phyloP scores from a whole-genome alignment of 2,113 vertebrate genomes.

The Nesoenas mayeri region DNA sequence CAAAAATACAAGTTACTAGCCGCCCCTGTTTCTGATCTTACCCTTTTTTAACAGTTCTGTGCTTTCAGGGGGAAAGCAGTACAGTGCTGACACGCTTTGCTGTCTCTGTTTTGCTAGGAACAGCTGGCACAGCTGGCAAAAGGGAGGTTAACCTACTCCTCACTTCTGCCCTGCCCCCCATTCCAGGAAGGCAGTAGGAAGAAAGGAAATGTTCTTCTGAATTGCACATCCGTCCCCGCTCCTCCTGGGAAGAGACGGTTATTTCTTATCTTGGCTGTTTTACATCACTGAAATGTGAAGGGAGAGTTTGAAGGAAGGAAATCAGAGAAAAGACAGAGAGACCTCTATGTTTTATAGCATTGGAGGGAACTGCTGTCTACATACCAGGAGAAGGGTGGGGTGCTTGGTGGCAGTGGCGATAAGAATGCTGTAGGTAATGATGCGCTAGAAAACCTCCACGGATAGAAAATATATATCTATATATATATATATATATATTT shows the following conservation, averaged over 20 bases:
- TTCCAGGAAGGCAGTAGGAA: conserved; percentile 29
- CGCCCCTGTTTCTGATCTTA: neutral
- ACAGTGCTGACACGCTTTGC: neutral
- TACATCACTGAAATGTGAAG: conserved; percentile 37
- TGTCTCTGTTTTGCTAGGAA: neutral
- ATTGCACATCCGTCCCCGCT: conserved; percentile 24
- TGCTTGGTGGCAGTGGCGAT: neutral
- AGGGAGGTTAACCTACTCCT: conserved; percentile 13
- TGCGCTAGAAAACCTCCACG: neutral
- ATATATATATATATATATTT: neutral
- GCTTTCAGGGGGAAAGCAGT: neutral
- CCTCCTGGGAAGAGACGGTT: conserved; percentile 41
- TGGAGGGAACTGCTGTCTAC: neutral
- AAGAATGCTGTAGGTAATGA: neutral
- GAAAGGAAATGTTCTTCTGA: conserved; percentile 40
- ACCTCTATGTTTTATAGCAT: neutral
- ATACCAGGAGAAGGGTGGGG: neutral
- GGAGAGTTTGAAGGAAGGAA: conserved; percentile 47
- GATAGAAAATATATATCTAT: neutral
- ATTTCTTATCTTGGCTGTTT: conserved; percentile 53
- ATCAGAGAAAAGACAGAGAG: neutral
- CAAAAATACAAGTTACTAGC: neutral
- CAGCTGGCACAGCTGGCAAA: neutral
- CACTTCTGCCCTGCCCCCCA: neutral
- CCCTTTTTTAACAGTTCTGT: neutral